Conservation (phyloP, 2,797 vertebrate species). For the Arctocebus calabarensis region DNA sequence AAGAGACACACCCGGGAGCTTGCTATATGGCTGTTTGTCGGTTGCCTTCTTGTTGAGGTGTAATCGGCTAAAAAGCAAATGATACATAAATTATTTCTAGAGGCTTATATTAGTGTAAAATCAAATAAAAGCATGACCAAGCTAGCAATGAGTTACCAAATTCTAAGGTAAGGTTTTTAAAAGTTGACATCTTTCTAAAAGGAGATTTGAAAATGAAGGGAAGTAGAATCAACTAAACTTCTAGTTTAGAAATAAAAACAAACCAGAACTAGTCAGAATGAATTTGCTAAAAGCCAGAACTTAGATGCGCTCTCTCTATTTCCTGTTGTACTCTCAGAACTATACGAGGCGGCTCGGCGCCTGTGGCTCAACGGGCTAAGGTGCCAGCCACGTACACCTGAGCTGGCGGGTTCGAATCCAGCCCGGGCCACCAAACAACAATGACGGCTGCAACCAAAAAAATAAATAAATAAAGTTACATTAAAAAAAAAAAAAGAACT, state of each 20-base stretch:
- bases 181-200: constrained; percentile 31
- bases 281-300: neutral
- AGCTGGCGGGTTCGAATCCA: too few relatives aligned
- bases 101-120: neutral
- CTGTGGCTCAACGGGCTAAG: too few relatives aligned
- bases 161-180: neutral
- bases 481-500: too few relatives aligned
- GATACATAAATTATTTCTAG: constrained; percentile 35
- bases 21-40: constrained; percentile 94
- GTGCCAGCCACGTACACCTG: too few relatives aligned
- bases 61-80: constrained; percentile 90
- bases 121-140: neutral
- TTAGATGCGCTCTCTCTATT: too few relatives aligned
- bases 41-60: constrained; percentile 93
- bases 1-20: constrained; percentile 95
- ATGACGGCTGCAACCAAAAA: too few relatives aligned
- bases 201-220: neutral
- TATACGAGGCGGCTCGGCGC: neutral
- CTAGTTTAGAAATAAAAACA: neutral
- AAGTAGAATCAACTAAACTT: neutral
- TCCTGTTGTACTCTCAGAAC: neutral
- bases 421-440: too few relatives aligned
- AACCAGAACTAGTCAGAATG: neutral
- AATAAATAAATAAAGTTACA: too few relatives aligned
- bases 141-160: neutral